phyloP scores from a whole-genome alignment of 2,113 vertebrate genomes.

The Callocephalon fimbriatum region DNA sequence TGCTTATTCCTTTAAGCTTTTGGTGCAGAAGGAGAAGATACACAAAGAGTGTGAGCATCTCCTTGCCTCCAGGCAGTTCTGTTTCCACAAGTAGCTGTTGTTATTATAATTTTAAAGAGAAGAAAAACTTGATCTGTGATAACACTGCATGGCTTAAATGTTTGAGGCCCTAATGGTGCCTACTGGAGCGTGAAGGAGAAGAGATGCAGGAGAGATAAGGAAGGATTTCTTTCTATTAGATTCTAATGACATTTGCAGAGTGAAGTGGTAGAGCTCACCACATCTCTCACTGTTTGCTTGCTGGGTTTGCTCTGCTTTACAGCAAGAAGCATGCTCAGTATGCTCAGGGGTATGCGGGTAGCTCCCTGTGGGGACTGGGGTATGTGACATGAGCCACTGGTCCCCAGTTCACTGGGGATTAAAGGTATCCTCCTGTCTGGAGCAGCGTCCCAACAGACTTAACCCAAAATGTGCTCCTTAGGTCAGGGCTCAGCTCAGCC shows the following conservation, averaged over 20 bases:
- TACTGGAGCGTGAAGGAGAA: conserved; percentile 61
- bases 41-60: not conserved
- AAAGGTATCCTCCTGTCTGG: not conserved
- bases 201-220: conserved; percentile 11
- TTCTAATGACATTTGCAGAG: not conserved
- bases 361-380: not conserved
- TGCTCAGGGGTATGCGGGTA: fast-evolving
- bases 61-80: not conserved
- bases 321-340: not conserved
- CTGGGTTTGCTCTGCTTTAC: not conserved
- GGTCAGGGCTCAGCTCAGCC: not conserved
- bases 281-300: not conserved
- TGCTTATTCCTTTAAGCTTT: conserved; percentile 7
- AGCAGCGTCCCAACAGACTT: not conserved
- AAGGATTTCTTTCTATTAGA: conserved; percentile 18
- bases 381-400: not conserved
- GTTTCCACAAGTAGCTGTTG: not conserved
- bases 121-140: not conserved
- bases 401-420: not conserved
- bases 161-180: not conserved
- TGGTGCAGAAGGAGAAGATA: not conserved
- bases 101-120: not conserved
- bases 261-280: not conserved
- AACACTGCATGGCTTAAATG: not conserved
- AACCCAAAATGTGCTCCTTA: not conserved